Evolutionary conservation across 1,140 invertebrate species (phyloP).

Genomic region (Bemisia tabaci): DNA sequence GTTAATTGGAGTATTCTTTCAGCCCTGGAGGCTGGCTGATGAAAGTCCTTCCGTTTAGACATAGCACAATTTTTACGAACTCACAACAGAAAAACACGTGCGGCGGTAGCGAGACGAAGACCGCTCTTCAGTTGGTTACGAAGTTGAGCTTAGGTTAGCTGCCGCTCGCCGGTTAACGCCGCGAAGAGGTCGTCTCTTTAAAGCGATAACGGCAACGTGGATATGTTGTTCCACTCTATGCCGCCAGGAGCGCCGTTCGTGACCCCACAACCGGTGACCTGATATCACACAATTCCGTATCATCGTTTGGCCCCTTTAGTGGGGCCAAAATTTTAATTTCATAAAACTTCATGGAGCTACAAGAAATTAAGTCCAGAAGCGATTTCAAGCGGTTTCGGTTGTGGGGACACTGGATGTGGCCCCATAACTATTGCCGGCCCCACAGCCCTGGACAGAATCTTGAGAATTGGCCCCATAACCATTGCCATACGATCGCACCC

Average conservation of each 20-base stretch:
- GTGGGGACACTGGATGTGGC: neutral
- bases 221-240: neutral
- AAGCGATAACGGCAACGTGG: neutral
- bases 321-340: neutral
- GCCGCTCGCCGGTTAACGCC: no score
- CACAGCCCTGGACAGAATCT: neutral
- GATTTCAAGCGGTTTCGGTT: neutral
- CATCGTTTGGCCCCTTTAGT: neutral
- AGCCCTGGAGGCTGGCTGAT: no score
- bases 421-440: neutral
- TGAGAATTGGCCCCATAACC: neutral
- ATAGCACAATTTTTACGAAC: no score
- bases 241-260: neutral
- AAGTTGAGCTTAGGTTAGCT: no score
- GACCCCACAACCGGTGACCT: neutral
- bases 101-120: no score
- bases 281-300: neutral
- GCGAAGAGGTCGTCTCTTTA: no score
- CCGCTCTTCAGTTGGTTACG: no score
- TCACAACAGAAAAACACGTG: no score
- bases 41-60: no score
- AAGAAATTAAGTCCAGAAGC: neutral
- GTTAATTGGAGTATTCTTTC: no score
- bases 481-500: neutral
- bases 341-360: neutral